phyloP scores from a whole-genome alignment of 2,888 invertebrate species.

The Pandemis cinnamomeana region DNA sequence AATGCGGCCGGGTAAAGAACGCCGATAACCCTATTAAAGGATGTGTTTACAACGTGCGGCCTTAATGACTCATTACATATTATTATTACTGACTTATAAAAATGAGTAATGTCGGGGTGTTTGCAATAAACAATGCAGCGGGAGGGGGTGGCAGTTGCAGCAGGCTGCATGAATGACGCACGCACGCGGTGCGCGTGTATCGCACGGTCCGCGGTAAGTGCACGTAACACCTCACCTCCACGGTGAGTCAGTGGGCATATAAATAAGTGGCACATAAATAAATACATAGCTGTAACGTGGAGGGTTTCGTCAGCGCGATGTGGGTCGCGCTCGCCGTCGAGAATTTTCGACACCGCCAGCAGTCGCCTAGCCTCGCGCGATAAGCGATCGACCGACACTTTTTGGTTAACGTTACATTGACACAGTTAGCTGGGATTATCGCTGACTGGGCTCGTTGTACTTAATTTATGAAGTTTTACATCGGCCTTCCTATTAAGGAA shows the following conservation, averaged over 20 bases:
- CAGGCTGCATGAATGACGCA: conserved; percentile 39
- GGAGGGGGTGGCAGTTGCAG: neutral
- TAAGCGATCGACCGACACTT: conserved; percentile 59
- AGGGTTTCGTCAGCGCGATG: conserved; percentile 68
- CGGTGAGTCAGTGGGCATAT: conserved; percentile 53
- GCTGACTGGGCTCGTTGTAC: conserved; percentile 43
- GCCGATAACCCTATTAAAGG: conserved; percentile 30
- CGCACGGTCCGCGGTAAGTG: conserved; percentile 18
- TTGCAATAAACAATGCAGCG: conserved; percentile 2
- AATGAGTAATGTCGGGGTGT: conserved; percentile 18
- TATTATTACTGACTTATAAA: conserved; percentile 28
- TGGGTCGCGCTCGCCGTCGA: conserved; percentile 64
- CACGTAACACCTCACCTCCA: conserved; percentile 46
- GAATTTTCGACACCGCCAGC: conserved; percentile 67
- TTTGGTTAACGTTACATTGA: conserved; percentile 68
- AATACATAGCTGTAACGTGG: conserved; percentile 53
- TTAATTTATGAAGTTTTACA: conserved; percentile 24
- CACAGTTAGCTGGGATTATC: conserved; percentile 54
- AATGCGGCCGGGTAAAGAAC: conserved; percentile 7
- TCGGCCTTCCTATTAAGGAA: conserved; percentile 2
- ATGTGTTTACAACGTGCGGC: conserved; percentile 18
- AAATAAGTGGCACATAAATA: conserved; percentile 55
- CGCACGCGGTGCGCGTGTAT: conserved; percentile 10
- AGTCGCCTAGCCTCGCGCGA: conserved; percentile 52
- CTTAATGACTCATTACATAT: conserved; percentile 24